A percentile compares a stretch with the other conserved stretches of the same genome.
Evolutionary conservation across 2,797 vertebrate species (phyloP).

Genomic region (Myripristis murdjan): DNA sequence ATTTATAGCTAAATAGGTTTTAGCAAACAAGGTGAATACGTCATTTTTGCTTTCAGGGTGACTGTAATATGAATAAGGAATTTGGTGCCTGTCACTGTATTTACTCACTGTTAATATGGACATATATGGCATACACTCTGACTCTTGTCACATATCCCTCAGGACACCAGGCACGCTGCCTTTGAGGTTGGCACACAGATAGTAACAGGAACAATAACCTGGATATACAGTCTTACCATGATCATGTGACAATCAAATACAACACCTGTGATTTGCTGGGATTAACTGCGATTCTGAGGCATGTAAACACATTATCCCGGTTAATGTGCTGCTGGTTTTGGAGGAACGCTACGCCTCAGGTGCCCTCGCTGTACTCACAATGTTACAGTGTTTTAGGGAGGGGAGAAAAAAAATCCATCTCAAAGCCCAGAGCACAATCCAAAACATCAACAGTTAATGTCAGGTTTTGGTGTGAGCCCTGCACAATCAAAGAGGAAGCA

Average conservation of each 20-base stretch:
- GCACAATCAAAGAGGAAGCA: too few species aligned
- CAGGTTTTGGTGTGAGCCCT: too few species aligned
- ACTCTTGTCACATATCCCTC: neutral
- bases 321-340: neutral
- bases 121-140: too few species aligned
- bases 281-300: neutral
- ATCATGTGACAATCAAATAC: neutral
- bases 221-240: slow-evolving; percentile 35
- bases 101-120: too few species aligned
- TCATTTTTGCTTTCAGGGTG: too few species aligned
- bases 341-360: neutral
- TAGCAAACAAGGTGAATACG: too few species aligned
- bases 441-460: too few species aligned
- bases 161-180: neutral
- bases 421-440: too few species aligned
- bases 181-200: neutral
- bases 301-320: neutral
- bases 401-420: too few species aligned
- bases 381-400: neutral
- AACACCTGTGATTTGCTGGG: slow-evolving; percentile 36
- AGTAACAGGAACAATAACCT: slow-evolving; percentile 5
- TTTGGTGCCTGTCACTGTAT: too few species aligned
- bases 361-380: neutral
- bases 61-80: too few species aligned
- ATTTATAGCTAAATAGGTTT: too few species aligned